Base-by-base conservation (phyloP, 1,140 invertebrate species). In the Amyelois transitella region DNA sequence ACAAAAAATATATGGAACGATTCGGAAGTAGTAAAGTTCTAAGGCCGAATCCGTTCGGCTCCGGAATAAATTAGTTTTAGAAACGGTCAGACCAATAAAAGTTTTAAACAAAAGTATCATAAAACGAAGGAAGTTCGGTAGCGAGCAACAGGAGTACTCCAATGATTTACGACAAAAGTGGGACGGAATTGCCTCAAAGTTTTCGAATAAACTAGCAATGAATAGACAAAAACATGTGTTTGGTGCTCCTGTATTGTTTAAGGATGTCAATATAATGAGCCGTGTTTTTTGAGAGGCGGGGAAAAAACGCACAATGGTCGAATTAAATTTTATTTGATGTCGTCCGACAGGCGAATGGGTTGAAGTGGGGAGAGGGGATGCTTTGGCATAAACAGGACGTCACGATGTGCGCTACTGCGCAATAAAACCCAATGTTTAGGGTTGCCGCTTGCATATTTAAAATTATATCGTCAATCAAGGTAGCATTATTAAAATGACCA, bases 41-140 rank as follows among this genome's bases (percentile, higher is more conserved):
- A 78, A 83, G 77, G 79, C 58, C 62, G 43, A 51, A 54, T 49
- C 55, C 66, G 61, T 66, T 70, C 62, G 57, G 58, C 58, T 64
- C 79, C 74, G 78, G 84, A 85, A 85, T 87, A 87, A 87, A 87
- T 87, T 86, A 87, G 84, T 81, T 87, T 83, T 71, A 64, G 79
- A 65, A 77, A 73, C 74, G 72, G 62, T 69, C 64, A 65, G 66
- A 66, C 75, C 78, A 87, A 86, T 87, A 87, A 86, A 87, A 84
- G 79, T 87, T 87, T 86, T 79, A 84, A 86, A 87, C 82, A 87
- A 87, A 87, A 84, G 84, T 81, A 83, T 84, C 82, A 87, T 87
- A 87, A 87, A 87, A 82, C 69, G 72, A 76, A 78, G 66, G 66
- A 64, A 77, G 62, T 79, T 75, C 77, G 66, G 79, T 81, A 80